phyloP scores from a whole-genome alignment of 2,797 vertebrate species.

The Enteromius paludinosus region DNA sequence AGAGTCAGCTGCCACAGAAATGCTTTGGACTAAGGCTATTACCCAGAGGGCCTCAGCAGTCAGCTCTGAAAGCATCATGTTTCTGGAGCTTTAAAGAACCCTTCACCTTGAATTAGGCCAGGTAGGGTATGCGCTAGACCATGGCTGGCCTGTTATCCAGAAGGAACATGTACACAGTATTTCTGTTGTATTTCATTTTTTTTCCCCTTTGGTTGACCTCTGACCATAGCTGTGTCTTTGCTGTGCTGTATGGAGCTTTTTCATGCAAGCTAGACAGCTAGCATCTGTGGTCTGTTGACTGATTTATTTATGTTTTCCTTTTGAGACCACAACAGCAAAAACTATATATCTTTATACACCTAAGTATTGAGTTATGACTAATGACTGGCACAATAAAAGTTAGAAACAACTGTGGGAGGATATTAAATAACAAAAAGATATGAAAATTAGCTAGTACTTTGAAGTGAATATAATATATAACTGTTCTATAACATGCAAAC shows the following conservation, averaged over 20 bases:
- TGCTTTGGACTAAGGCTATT: conserved; percentile 4
- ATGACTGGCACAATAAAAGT: conserved; percentile 8
- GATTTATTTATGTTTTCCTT: neutral
- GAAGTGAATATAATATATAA: neutral
- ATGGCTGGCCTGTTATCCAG: conserved; percentile 7
- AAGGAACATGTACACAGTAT: conserved; percentile 7
- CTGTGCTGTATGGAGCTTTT: neutral
- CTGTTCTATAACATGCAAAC: conserved; percentile 8
- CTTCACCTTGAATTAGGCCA: conserved; percentile 41
- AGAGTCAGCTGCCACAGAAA: conserved; percentile 33
- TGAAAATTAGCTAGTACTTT: conserved; percentile 2
- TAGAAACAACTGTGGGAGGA: conserved; percentile 20
- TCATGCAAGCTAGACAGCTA: neutral
- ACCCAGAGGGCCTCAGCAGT: conserved; percentile 24
- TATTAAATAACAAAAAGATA: conserved; percentile 20
- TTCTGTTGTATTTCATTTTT: neutral
- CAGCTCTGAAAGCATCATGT: conserved; percentile 30
- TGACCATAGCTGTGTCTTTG: neutral
- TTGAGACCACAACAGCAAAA: neutral
- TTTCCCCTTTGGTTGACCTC: neutral
- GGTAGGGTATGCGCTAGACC: neutral
- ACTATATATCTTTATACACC: neutral
- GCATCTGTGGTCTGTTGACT: neutral
- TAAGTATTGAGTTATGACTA: conserved; percentile 24
- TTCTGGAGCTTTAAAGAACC: conserved; percentile 15